phyloP scores from a whole-genome alignment of 2,888 invertebrate species.

The Diplazon laetatorius region DNA sequence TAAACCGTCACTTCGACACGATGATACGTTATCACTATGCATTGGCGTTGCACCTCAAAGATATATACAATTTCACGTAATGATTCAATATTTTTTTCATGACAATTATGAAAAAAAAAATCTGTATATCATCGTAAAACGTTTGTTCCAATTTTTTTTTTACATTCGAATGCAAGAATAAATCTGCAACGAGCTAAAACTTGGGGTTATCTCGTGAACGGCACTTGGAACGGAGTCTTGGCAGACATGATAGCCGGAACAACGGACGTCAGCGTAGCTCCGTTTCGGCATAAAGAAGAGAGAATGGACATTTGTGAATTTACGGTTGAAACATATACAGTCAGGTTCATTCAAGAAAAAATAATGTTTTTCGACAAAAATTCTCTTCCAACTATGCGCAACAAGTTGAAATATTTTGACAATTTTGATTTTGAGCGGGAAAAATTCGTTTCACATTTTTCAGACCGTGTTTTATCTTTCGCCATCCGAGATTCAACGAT shows the following conservation, averaged over 20 bases:
- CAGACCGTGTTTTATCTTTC: slow-evolving; percentile 87
- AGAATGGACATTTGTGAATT: slow-evolving; percentile 85
- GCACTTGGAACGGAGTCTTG: slow-evolving; percentile 74
- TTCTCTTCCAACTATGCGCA: too few species aligned
- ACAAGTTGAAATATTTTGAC: too few species aligned
- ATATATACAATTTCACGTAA: slow-evolving; percentile 67
- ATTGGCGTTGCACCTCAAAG: slow-evolving; percentile 53
- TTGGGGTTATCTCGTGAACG: slow-evolving; percentile 76
- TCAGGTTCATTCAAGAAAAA: too few species aligned
- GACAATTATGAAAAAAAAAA: neutral
- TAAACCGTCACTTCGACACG: slow-evolving; percentile 65
- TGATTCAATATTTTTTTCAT: neutral
- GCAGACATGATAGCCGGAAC: slow-evolving; percentile 73
- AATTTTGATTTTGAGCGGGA: too few species aligned
- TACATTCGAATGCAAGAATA: slow-evolving; percentile 65
- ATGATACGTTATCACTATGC: slow-evolving; percentile 64
- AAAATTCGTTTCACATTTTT: neutral
- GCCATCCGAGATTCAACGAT: slow-evolving; percentile 86
- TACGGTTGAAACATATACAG: slow-evolving; percentile 85
- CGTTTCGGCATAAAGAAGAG: slow-evolving; percentile 86
- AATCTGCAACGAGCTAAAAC: slow-evolving; percentile 68
- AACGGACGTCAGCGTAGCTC: slow-evolving; percentile 87
- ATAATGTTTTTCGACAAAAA: too few species aligned
- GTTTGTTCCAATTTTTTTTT: neutral
- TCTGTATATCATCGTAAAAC: neutral